Percentiles rank a stretch among this genome's conserved stretches.
phyloP scores from a whole-genome alignment of 2,888 invertebrate genomes.

The Aspidiotus rigidus region DNA sequence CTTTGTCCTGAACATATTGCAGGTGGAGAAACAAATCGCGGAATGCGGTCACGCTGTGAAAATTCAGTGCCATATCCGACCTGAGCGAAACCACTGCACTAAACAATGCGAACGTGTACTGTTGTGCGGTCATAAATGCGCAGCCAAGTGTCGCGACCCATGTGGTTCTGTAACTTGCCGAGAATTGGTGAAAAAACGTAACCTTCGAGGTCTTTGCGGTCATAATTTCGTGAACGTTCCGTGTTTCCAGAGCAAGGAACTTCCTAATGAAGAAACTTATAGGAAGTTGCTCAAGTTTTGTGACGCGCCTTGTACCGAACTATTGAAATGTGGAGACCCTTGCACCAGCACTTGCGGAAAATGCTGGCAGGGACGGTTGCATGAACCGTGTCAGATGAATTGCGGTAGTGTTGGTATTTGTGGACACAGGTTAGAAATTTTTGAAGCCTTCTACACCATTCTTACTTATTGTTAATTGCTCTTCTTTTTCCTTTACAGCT shows the following conservation, averaged over 20 bases:
- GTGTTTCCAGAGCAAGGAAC: conserved; percentile 18
- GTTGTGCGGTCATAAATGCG: conserved; percentile 49
- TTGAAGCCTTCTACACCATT: background rate
- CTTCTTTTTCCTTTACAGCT: conserved; percentile 41
- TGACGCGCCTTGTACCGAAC: conserved; percentile 44
- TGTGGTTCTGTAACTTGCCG: conserved; percentile 44
- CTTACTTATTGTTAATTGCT: background rate
- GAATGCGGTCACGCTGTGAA: conserved; percentile 37
- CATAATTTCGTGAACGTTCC: conserved; percentile 41
- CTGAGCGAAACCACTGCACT: conserved; percentile 43
- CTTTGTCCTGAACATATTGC: background rate
- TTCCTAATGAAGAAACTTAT: too few relatives aligned
- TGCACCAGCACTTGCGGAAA: conserved; percentile 50
- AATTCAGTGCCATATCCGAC: conserved; percentile 44
- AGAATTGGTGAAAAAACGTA: conserved; percentile 39
- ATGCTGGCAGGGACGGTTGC: conserved; percentile 54
- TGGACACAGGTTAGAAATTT: conserved; percentile 48
- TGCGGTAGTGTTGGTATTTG: conserved; percentile 54
- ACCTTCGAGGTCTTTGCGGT: conserved; percentile 45
- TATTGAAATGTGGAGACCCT: conserved; percentile 47
- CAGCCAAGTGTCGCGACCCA: conserved; percentile 42
- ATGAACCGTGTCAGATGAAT: conserved; percentile 48
- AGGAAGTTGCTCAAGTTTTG: conserved; percentile 44
- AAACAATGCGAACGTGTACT: conserved; percentile 46
- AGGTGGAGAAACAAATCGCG: background rate